A percentile compares a stretch with the other conserved stretches of the same genome.
Conservation (phyloP, 2,113 vertebrate genomes). For the Chloroceryle aenea region DNA sequence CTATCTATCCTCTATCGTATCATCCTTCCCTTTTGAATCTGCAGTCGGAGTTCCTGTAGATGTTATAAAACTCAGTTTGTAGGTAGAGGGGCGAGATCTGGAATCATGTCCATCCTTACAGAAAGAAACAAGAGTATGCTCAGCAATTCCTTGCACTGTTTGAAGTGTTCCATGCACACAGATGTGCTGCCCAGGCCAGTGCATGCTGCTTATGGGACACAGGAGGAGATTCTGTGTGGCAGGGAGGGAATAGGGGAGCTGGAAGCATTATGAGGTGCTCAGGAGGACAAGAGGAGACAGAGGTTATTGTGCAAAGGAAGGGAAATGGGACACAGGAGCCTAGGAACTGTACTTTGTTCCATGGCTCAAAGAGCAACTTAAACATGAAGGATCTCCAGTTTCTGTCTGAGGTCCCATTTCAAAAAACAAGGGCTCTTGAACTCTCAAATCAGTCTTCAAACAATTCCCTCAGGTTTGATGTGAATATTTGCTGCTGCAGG, state of each 20-base stretch:
- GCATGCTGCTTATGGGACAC: background rate
- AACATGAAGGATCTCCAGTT: background rate
- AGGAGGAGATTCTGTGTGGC: background rate
- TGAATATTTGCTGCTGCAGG: background rate
- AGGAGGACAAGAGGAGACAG: background rate
- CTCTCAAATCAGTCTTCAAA: conserved; percentile 4
- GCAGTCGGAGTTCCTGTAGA: background rate
- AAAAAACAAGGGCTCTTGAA: background rate
- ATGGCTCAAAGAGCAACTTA: background rate
- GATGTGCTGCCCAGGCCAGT: background rate
- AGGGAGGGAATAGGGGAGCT: background rate
- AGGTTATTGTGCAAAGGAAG: background rate
- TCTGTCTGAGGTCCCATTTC: background rate
- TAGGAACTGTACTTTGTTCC: conserved; percentile 2
- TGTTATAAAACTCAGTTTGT: background rate
- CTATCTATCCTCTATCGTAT: background rate
- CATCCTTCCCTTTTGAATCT: background rate
- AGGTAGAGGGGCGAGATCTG: background rate
- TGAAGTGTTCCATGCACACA: background rate
- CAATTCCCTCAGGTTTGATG: background rate
- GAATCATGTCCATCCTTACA: background rate
- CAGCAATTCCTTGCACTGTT: background rate
- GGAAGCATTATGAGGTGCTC: background rate
- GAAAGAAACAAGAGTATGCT: background rate
- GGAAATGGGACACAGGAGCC: background rate